Evolutionary conservation across 2,113 vertebrate species (phyloP).

Genomic region (Micronycteris hirsuta): DNA sequence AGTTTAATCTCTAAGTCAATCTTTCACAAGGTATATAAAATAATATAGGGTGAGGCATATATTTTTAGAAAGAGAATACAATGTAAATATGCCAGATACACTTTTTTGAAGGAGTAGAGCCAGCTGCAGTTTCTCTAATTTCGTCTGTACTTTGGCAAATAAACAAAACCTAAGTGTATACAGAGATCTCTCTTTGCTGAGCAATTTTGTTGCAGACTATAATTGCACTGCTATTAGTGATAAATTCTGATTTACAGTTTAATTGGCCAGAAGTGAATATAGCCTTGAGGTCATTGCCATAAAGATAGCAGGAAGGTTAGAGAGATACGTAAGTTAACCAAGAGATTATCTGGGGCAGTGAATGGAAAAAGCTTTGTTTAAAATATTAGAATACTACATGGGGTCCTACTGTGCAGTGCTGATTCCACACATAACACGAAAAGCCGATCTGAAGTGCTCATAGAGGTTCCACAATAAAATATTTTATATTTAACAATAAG

Average conservation of each 20-base stretch:
- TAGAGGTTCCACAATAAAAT: conserved; percentile 45
- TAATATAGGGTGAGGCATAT: background rate
- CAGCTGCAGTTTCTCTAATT: conserved; percentile 39
- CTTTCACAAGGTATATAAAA: background rate
- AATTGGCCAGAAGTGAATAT: conserved; percentile 74
- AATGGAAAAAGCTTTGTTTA: conserved; percentile 32
- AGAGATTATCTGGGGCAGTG: background rate
- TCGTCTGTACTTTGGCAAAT: conserved; percentile 63
- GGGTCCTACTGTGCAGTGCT: conserved; percentile 13
- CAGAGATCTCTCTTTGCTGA: conserved; percentile 68
- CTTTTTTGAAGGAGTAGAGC: background rate
- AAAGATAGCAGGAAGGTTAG: conserved; percentile 64
- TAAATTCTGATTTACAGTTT: conserved; percentile 76
- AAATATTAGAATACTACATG: conserved; percentile 52
- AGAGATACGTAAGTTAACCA: conserved; percentile 53
- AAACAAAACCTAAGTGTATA: conserved; percentile 66
- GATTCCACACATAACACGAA: conserved; percentile 46
- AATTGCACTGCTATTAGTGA: conserved; percentile 71
- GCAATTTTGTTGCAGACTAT: conserved; percentile 59
- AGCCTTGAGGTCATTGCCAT: conserved; percentile 71
- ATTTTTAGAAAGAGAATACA: conserved; percentile 10
- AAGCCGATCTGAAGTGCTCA: conserved; percentile 64
- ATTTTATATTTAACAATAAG: conserved; percentile 68
- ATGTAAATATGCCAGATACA: background rate
- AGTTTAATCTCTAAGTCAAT: conserved; percentile 14